Percentiles rank a stretch among this genome's conserved stretches.
Evolutionary conservation across 1,140 invertebrate species (phyloP).

Genomic region (Leguminivora glycinivorella): DNA sequence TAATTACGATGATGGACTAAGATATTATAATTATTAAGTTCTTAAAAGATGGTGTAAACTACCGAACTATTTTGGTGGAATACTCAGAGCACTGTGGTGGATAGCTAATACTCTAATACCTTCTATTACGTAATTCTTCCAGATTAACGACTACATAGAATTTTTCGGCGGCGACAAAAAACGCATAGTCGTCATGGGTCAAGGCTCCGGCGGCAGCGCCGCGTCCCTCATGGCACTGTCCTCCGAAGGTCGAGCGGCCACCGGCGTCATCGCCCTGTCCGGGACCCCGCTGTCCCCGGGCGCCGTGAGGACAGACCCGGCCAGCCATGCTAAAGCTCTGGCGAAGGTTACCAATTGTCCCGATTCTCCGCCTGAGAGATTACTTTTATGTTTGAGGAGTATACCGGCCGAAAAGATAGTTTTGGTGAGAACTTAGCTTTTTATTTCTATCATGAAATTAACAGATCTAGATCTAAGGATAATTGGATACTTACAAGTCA

Average conservation of each 20-base stretch:
- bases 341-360: slow-evolving; percentile 80
- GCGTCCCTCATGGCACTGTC: slow-evolving; percentile 81
- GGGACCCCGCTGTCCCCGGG: slow-evolving; percentile 84
- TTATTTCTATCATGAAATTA: not conserved
- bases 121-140: not conserved
- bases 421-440: slow-evolving; percentile 40
- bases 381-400: slow-evolving; percentile 81
- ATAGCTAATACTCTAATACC: not conserved
- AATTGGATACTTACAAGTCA: no score
- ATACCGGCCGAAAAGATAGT: slow-evolving; percentile 60
- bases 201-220: slow-evolving; percentile 84
- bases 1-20: no score
- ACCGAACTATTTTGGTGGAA: no score
- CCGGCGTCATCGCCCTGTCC: slow-evolving; percentile 83
- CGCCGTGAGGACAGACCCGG: slow-evolving; percentile 80
- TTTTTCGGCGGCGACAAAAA: slow-evolving; percentile 86
- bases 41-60: no score
- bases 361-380: slow-evolving; percentile 69
- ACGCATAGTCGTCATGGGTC: slow-evolving; percentile 84
- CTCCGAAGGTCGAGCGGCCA: slow-evolving; percentile 64
- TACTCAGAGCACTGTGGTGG: no score
- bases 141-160: slow-evolving; percentile 83
- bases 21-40: no score
- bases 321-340: slow-evolving; percentile 72
- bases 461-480: no score